phyloP scores from a whole-genome alignment of 2,888 invertebrate species.

The Acanthoscelides obtectus region DNA sequence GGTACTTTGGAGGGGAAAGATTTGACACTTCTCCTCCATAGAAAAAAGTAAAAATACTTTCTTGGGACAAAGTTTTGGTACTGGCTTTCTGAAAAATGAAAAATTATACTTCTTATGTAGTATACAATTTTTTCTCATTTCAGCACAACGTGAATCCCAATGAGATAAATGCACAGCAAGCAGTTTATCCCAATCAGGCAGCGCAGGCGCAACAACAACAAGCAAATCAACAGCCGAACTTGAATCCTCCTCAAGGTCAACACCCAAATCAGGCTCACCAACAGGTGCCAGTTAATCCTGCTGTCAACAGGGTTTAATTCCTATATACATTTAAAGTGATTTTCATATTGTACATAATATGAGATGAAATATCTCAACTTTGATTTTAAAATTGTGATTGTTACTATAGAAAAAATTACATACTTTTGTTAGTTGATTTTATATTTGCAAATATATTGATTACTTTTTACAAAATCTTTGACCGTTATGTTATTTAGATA shows the following conservation, averaged over 20 bases:
- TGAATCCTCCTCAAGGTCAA: not conserved
- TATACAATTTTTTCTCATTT: not conserved
- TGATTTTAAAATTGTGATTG: not conserved
- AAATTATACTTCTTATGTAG: too few relatives aligned
- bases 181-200: not conserved
- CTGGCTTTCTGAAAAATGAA: too few relatives aligned
- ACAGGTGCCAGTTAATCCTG: not conserved
- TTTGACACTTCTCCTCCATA: too few relatives aligned
- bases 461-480: not conserved
- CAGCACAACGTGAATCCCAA: not conserved
- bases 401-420: not conserved
- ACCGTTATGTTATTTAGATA: not conserved
- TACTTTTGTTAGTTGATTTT: not conserved
- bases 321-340: not conserved
- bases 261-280: not conserved
- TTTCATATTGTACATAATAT: not conserved
- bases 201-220: conserved; percentile 2
- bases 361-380: not conserved
- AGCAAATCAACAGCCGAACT: not conserved
- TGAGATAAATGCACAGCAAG: not conserved
- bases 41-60: too few relatives aligned
- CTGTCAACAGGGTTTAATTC: not conserved
- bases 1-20: too few relatives aligned
- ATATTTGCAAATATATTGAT: not conserved
- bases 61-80: too few relatives aligned